Percentiles rank a stretch among this genome's conserved stretches.
phyloP scores from a whole-genome alignment of 2,113 vertebrate genomes.

The Camelus dromedarius region DNA sequence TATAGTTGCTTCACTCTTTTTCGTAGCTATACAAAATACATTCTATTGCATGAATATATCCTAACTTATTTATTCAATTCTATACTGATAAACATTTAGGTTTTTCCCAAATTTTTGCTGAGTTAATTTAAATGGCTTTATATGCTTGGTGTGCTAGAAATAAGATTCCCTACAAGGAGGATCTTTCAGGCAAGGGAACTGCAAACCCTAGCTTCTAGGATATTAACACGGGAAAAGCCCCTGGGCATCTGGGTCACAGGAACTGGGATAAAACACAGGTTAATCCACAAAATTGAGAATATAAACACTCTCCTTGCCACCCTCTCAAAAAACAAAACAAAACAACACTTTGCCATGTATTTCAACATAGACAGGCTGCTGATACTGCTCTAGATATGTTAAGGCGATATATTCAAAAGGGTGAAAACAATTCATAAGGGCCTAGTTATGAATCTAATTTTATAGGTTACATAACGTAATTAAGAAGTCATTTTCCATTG shows the following conservation, averaged over 20 bases:
- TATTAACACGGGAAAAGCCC: neutral
- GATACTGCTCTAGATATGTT: neutral
- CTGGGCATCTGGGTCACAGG: neutral
- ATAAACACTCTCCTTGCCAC: neutral
- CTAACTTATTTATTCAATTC: conserved; percentile 8
- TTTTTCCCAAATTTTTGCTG: conserved; percentile 27
- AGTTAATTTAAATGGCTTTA: conserved; percentile 41
- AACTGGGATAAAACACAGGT: neutral
- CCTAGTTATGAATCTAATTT: neutral
- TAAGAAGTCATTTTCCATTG: neutral
- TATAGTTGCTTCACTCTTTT: neutral
- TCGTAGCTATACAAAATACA: conserved; percentile 3
- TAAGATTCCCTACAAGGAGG: neutral
- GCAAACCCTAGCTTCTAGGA: neutral
- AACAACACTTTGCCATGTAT: neutral
- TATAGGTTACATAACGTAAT: neutral
- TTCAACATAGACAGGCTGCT: neutral
- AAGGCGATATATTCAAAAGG: conserved; percentile 36
- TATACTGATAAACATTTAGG: neutral
- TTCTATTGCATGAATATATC: neutral
- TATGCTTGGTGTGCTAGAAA: neutral
- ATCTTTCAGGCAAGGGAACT: neutral
- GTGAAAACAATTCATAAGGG: neutral
- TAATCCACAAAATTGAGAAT: neutral
- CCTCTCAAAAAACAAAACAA: neutral